Percentiles rank a stretch among this genome's conserved stretches.
phyloP scores from a whole-genome alignment of 2,113 vertebrate genomes.

The Azemiops feae region DNA sequence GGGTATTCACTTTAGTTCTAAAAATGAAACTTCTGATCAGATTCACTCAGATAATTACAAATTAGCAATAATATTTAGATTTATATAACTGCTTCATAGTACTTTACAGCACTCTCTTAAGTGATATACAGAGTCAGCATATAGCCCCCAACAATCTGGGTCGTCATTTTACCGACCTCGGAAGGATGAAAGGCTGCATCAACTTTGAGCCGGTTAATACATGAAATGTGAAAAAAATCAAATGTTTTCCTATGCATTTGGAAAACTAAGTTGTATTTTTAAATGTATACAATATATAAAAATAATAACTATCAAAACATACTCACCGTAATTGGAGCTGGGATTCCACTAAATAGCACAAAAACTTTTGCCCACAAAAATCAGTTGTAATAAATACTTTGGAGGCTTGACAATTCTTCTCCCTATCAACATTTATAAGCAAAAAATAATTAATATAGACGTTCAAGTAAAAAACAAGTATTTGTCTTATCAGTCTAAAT shows the following conservation, averaged over 20 bases:
- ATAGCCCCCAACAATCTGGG: not conserved
- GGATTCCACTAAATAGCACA: conserved; percentile 94
- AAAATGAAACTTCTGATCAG: not conserved
- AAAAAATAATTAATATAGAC: not conserved
- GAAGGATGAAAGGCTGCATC: not conserved
- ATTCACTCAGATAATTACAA: not conserved
- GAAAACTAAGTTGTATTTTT: not conserved
- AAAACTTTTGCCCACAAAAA: conserved; percentile 89
- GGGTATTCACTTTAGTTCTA: not conserved
- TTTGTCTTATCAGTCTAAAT: not conserved
- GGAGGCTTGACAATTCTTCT: conserved; percentile 91
- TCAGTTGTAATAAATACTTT: conserved; percentile 95
- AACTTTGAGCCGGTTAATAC: not conserved
- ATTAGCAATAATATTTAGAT: not conserved
- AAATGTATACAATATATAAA: not conserved
- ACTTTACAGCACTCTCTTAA: not conserved
- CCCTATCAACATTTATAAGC: conserved; percentile 66
- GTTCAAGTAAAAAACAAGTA: not conserved
- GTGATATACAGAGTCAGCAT: not conserved
- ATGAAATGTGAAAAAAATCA: not conserved
- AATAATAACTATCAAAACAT: not conserved
- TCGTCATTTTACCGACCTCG: not conserved
- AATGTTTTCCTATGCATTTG: not conserved
- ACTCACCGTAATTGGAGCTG: conserved; percentile 90
- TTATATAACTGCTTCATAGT: not conserved